These are phyloP conservation scores for Alcedo atthis DNA, from an alignment of 2,797 vertebrate genomes.

Conservation along the genomic window DNA sequence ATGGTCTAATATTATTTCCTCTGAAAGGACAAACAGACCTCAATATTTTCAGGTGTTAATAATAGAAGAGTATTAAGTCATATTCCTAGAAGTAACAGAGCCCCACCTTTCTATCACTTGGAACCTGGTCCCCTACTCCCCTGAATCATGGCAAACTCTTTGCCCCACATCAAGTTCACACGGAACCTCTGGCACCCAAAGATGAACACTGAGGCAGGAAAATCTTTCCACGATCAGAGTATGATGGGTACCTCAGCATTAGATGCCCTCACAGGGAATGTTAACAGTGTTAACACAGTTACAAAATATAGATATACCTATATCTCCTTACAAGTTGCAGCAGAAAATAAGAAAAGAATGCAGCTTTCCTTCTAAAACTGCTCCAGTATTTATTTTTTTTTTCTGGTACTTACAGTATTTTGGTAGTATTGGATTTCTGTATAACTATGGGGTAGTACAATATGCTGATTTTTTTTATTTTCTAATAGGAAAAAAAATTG, in stretches of 20 bases:
- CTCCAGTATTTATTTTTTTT: constrained; percentile 7
- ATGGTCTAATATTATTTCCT: not conserved
- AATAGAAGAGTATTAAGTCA: not conserved
- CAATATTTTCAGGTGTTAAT: not conserved
- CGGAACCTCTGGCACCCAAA: not conserved
- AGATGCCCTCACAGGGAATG: not conserved
- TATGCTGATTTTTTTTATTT: not conserved
- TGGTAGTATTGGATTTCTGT: not conserved
- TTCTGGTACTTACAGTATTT: not conserved
- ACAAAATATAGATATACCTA: not conserved
- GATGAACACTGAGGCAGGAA: fast-evolving
- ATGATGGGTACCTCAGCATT: constrained; percentile 1
- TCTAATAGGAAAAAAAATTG: not conserved
- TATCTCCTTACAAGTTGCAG: not conserved
- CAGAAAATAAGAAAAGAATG: not conserved
- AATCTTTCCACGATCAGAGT: not conserved
- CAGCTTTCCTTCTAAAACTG: constrained; percentile 42
- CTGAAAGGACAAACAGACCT: not conserved
- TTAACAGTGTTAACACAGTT: constrained; percentile 17
- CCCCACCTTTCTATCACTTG: not conserved
- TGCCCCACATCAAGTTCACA: not conserved
- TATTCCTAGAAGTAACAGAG: not conserved
- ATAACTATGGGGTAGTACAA: not conserved
- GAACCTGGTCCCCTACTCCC: not conserved
- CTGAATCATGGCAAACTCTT: not conserved